These are phyloP conservation scores for Eupithecia abbreviata DNA, from an alignment of 2,888 invertebrate species.

Conservation along the genomic window DNA sequence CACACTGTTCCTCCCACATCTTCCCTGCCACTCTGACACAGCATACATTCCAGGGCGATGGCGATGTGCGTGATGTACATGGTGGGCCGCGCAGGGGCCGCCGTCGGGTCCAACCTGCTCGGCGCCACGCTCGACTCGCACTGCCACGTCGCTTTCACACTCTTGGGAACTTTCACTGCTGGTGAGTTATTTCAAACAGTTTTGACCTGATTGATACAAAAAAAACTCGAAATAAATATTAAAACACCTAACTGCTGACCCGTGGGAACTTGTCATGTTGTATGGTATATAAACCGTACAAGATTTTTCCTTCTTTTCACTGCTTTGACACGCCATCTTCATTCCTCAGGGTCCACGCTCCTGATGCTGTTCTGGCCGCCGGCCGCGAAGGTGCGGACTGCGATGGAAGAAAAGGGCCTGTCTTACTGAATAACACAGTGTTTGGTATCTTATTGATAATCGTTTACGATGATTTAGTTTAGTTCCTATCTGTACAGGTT, in stretches of 20 bases:
- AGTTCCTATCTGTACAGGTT: neutral
- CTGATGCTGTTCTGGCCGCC: constrained; percentile 76
- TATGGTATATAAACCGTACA: too few species aligned
- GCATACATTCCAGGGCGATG: constrained; percentile 78
- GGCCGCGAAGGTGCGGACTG: constrained; percentile 65
- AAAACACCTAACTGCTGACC: too few species aligned
- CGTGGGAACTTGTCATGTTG: too few species aligned
- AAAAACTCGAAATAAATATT: neutral
- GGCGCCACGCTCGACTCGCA: constrained; percentile 85
- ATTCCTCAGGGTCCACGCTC: constrained; percentile 53
- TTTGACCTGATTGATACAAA: neutral
- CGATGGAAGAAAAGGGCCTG: constrained; percentile 71
- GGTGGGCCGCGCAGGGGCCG: constrained; percentile 86
- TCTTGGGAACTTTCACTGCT: constrained; percentile 79
- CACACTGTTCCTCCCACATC: neutral
- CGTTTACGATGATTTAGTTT: neutral
- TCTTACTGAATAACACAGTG: constrained; percentile 57
- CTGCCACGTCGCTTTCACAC: constrained; percentile 84
- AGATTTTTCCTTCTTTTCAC: neutral
- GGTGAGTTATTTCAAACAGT: constrained; percentile 56
- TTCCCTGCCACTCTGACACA: neutral
- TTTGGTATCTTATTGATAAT: neutral
- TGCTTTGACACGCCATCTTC: neutral
- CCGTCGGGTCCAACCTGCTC: constrained; percentile 85
- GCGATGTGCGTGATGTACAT: constrained; percentile 86